These are phyloP conservation scores for Euleptes europaea DNA, from an alignment of 2,113 vertebrate genomes.

Conservation along the genomic window DNA sequence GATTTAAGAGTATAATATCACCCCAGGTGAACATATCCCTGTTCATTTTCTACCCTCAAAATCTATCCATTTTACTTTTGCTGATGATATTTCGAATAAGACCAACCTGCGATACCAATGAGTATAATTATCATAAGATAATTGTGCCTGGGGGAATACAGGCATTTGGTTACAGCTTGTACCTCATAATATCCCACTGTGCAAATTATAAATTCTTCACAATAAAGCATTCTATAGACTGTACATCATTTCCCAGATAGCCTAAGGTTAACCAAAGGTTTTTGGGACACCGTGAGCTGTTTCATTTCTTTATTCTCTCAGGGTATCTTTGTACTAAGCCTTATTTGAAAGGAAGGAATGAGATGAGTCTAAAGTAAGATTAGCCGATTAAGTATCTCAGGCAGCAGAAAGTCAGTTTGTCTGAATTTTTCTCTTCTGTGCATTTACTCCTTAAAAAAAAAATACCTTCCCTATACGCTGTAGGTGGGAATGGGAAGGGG, in stretches of 20 bases:
- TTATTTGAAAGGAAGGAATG: constrained; percentile 24
- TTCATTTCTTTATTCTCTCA: constrained; percentile 28
- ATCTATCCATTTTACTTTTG: constrained; percentile 13
- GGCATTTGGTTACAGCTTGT: constrained; percentile 34
- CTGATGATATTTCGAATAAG: constrained; percentile 29
- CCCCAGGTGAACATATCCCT: neutral
- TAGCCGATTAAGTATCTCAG: constrained; percentile 24
- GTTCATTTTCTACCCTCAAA: neutral
- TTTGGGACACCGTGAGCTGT: constrained; percentile 31
- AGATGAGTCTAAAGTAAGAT: constrained; percentile 24
- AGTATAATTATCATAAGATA: constrained; percentile 41
- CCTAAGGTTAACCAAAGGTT: constrained; percentile 46
- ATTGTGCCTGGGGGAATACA: constrained; percentile 41
- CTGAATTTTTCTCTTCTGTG: constrained; percentile 10
- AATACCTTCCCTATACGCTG: neutral
- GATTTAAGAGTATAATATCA: neutral
- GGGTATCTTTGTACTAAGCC: constrained; percentile 33
- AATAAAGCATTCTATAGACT: constrained; percentile 21
- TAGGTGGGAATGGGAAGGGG: neutral
- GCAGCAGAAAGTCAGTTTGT: neutral
- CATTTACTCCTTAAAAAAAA: neutral
- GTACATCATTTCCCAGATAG: constrained; percentile 33
- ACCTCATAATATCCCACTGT: constrained; percentile 14
- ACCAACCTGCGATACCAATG: constrained; percentile 10
- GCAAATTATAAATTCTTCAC: constrained; percentile 47